Evolutionary conservation across 2,797 vertebrate species (phyloP), one percentile per base, ranked within the genome.

Genomic region (Halcyon badia): DNA sequence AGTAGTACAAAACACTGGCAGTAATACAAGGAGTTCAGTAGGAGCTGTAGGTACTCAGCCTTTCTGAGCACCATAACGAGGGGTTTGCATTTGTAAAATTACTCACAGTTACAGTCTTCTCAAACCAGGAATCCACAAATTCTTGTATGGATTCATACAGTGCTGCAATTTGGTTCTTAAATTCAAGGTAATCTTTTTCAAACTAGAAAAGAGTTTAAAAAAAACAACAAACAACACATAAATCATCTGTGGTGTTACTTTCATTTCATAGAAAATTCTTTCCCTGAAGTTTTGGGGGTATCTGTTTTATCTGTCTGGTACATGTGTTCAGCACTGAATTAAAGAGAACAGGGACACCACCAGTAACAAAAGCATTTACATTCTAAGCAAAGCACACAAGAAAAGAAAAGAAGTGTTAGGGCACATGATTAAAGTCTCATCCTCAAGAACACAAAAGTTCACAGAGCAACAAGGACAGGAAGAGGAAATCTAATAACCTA

Each of bases 141-240:
- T 97, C 89, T 95, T 98, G 98, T 73, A 99, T 89, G 33, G 98
- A 98, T 83, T 98, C 98, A 16, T 98, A 98, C 83, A 99, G 66
- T 61, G 66, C 89, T 96, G 98, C 97, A 54, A 98, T 97, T 97
- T 99, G 98, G 71, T 94, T 89, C 98, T 97, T 98, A 97, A 99
- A 99, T 76, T 99, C 98, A 83, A 97, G 66, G 44, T 98, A 99
- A 96, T 99, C 98, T 69, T 97, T 98, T 95, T 99, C 98, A 98
- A 99, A 99, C 99, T 99, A 97, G 61, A 97, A 89, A 75, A 60
- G 3, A 21, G 25, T 51, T 52, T 52, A 7, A 37, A 41, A 41
- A 31, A 68, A 68, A 18, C 60, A 75, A 69, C 49, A 49, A 49
- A 49, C 49, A 51, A 14, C 26, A 51, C 14, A 16, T 28, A 15